Base-by-base conservation (phyloP, 1,140 invertebrate genomes). In the Idris sp. region DNA sequence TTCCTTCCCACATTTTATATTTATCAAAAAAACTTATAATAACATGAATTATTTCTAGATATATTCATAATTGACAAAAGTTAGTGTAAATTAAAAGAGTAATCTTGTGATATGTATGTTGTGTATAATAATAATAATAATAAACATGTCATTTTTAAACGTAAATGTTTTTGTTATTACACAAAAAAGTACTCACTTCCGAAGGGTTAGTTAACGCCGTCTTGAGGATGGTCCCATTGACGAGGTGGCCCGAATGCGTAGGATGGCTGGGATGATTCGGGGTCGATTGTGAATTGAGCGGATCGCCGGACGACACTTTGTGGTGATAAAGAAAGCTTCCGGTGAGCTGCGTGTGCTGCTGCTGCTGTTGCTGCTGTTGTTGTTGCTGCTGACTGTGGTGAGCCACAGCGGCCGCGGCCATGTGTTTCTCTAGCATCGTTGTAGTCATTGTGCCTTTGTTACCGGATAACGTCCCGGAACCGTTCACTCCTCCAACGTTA, bases 161-260 rank as follows among this genome's bases (percentile, higher is more conserved):
- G 16, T 41, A 7, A 41, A 16, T 10, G 14, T 59, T 46, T 33
- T 30, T 40, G 13, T 43, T 51, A 25, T 51, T 62, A 25, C 26
- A 44, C 16, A 7, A 36, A 26, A 58, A 58, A 11, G 30, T 15
- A 84, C 86, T 89, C 74, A 91, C 91, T 90, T 97, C 96, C 84
- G 94, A 96, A 68, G 95, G 95, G 87, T 96, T 97, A 61, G 95
- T 97, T 74, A 97, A 91, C 33, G 96, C 96, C 83, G 95, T 96
- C 89, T 97, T 97, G 69, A 97, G 90, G 81, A 97, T 97, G 79
- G 94, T 96, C 64, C 96, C 95, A 83, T 95, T 96, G 77, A 95
- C 92, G 74, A 96, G 89, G 82, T 95, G 92, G 56, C 93, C 90
- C 73, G 86, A 79, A 43, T 88, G 86, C 25, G 80, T 81, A 7